A percentile compares a stretch with the other conserved stretches of the same genome.
Evolutionary conservation across 2,888 invertebrate species (phyloP).

Genomic region (Mamestra brassicae): DNA sequence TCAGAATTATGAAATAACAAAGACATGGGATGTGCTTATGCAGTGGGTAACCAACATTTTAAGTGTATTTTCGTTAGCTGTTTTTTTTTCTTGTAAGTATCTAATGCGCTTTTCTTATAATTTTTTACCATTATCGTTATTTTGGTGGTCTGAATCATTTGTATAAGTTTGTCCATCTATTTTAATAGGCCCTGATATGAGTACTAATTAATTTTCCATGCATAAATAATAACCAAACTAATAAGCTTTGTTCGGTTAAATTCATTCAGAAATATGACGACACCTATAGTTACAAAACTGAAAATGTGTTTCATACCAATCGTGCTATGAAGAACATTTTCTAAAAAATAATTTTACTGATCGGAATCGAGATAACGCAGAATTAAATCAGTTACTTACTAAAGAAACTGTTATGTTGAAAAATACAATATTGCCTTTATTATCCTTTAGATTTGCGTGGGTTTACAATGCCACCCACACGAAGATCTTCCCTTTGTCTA

Average conservation of each 20-base stretch:
- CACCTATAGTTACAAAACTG: neutral
- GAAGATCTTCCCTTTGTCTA: constrained; percentile 1
- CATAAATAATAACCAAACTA: neutral
- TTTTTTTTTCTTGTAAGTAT: too few species aligned
- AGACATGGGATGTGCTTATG: too few species aligned
- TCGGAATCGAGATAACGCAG: neutral
- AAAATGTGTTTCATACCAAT: neutral
- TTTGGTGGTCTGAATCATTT: too few species aligned
- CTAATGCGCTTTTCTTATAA: too few species aligned
- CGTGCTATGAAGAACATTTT: neutral
- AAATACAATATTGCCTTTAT: neutral
- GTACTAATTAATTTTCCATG: neutral
- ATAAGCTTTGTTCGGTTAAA: too few species aligned
- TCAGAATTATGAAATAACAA: too few species aligned
- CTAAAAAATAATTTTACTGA: constrained; percentile 13
- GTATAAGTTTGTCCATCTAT: too few species aligned
- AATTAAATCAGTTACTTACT: constrained; percentile 22
- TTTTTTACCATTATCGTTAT: too few species aligned
- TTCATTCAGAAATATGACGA: neutral
- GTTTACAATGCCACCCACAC: constrained; percentile 7
- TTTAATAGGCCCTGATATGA: too few species aligned
- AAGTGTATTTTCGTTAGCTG: too few species aligned
- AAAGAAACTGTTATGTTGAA: neutral
- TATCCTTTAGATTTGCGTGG: constrained; percentile 19
- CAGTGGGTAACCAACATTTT: too few species aligned